phyloP scores from a whole-genome alignment of 2,113 vertebrate genomes.

The Ptilonorhynchus violaceus region DNA sequence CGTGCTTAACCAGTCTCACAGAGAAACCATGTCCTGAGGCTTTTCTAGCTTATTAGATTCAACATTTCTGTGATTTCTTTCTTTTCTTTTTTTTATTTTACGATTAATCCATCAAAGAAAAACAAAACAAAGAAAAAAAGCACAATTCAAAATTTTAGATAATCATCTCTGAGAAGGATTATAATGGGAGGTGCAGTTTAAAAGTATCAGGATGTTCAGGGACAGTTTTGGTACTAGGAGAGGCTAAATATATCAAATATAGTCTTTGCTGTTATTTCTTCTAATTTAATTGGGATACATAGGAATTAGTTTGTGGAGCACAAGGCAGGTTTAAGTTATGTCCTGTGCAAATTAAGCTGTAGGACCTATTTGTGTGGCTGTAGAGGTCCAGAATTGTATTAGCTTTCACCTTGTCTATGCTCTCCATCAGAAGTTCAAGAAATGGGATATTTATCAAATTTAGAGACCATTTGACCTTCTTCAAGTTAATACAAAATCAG shows the following conservation, averaged over 20 bases:
- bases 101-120: neutral
- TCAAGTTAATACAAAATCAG: constrained; percentile 59
- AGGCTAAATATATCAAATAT: neutral
- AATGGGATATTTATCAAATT: constrained; percentile 63
- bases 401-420: constrained; percentile 20
- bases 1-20: neutral
- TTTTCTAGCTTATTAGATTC: neutral
- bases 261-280: neutral
- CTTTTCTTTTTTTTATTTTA: neutral
- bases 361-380: neutral
- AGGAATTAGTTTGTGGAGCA: neutral
- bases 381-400: neutral
- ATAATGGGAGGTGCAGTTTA: neutral
- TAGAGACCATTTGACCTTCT: constrained; percentile 53
- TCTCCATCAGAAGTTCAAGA: constrained; percentile 49
- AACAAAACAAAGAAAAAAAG: neutral
- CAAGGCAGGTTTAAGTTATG: neutral
- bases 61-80: neutral
- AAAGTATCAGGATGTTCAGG: neutral
- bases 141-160: neutral
- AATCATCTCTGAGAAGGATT: neutral
- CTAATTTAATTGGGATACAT: neutral
- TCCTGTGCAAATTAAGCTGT: neutral
- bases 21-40: neutral
- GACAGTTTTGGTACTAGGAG: neutral